Evolutionary conservation across 1,140 invertebrate species (phyloP), one percentile per base, ranked within the genome.

Genomic region (Ctenoplectra terminalis): DNA sequence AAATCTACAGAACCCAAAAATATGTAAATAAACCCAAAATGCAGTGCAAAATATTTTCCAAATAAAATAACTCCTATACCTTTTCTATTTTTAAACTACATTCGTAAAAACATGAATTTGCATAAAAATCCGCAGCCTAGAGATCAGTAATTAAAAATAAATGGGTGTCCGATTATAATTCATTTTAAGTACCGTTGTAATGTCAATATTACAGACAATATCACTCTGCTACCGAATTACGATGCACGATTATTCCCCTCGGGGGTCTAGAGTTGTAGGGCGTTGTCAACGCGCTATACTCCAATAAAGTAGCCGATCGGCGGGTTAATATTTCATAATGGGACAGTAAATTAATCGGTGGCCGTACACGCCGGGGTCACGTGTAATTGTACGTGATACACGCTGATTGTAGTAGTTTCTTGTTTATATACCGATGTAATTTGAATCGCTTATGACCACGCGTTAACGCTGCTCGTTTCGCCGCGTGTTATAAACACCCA

Each of bases 261-360:
- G 61, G 31, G 40, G 60, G 48, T 54, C n/a, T 6, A 23, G 9
- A 58, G n/a, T 20, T 20, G 46, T 8, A 29, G 2, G 15, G 26
- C 37, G 66, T 69, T 73, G 83, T 70, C 50, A 61, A 78, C 43
- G 63, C 63, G 56, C 71, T 85, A 75, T 77, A 77, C 70, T 82
- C 60, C 77, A 80, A 86, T 87, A 79, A 70, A 86, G 84, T 82
- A 40, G 54, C 37, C 66, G 66, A 80, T 73, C 72, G 54, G 40
- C 69, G 29, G 72, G 74, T 84, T 87, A 87, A 77, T 75, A 72
- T 83, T 87, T 82, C 86, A 87, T 87, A 87, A 87, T 84, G 64
- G 72, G 37, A 58, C 71, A 71, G 86, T 87, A 87, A 87, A 86
- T 87, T 87, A 87, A 87, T 87, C 76, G 74, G 48, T 54, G 60